These are phyloP conservation scores for Drosophila parabipectinata DNA, from an alignment of 1,140 invertebrate genomes.

Conservation along the genomic window DNA sequence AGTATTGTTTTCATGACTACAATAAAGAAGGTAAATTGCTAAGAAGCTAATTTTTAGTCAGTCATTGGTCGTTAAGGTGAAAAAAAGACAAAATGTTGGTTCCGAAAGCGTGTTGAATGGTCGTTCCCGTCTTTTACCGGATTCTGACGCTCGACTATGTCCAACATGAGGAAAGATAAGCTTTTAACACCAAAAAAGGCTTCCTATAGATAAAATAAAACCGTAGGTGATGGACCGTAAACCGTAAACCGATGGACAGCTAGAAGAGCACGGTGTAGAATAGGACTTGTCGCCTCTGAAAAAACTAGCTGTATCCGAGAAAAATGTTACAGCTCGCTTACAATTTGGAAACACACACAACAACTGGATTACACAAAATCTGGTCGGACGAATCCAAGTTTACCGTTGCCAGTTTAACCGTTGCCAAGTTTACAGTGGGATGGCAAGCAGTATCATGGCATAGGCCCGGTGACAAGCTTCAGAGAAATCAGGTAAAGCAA, in stretches of 20 bases:
- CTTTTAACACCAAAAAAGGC: neutral
- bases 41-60: conserved; percentile 20
- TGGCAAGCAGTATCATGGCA: conserved; percentile 1
- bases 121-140: conserved; percentile 4
- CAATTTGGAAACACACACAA: conserved; percentile 17
- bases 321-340: conserved; percentile 26
- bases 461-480: neutral
- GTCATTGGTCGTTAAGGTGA: conserved; percentile 23
- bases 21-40: conserved; percentile 18
- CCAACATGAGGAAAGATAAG: too few species aligned
- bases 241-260: conserved; percentile 29
- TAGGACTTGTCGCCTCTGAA: conserved; percentile 21
- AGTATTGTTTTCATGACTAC: conserved; percentile 19
- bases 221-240: too few species aligned
- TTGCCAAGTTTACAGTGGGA: conserved; percentile 9
- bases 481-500: conserved; percentile 10
- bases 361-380: conserved; percentile 25
- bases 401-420: conserved; percentile 2
- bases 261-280: conserved; percentile 15
- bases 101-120: conserved; percentile 18
- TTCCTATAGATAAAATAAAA: conserved; percentile 20
- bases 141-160: too few species aligned
- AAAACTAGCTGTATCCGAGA: conserved; percentile 21
- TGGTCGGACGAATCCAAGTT: conserved; percentile 6
- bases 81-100: conserved; percentile 19